Evolutionary conservation across 2,888 invertebrate species (phyloP), one percentile per base, ranked within the genome.

Genomic region (Callyntrura guangdongensis): DNA sequence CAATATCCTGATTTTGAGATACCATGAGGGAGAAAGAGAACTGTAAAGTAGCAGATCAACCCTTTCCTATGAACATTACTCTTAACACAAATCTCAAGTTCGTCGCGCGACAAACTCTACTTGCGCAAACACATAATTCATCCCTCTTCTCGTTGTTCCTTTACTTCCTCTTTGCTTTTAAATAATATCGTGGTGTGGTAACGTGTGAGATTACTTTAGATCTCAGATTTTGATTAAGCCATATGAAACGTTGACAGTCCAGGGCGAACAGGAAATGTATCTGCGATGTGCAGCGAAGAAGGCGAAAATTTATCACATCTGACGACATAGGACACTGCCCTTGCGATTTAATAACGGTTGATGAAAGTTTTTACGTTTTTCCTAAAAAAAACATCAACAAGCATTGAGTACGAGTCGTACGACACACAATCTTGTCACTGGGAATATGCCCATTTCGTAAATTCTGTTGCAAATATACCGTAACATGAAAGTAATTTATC

Each of bases 281-380:
- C 27, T 64, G 22, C n/a, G 8, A 49, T n/a, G 69, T 27, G 69
- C 17, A 2, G 14, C 8, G 20, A 17, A 47, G 72, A 47, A 84
- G 53, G 84, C 53, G 59, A 61, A 53, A 59, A 86, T 86, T 86
- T 86, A 86, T 86, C 85, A 61, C 74, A 86, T 74, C 47, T 74
- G 85, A 74, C 56, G 85, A 86, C 85, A 86, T 27, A 74, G 85
- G 85, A 74, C 85, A 86, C 85, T 86, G 85, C 85, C 85, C 85
- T 61, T 74, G 74, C 61, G 74, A 45, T 86, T 74, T 72, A 86
- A 86, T 74, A 86, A 74, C 69, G 56, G 59, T 74, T 56, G 72
- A 72, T 72, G 72, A 72, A 72, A 72, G 17, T 72, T 72, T 72
- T 47, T 20, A 72, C 72, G 47, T 25, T 72, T 69, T 47, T 47